Evolutionary conservation across 2,888 invertebrate species (phyloP), one percentile per base, ranked within the genome.

Genomic region (Baronia brevicornis): DNA sequence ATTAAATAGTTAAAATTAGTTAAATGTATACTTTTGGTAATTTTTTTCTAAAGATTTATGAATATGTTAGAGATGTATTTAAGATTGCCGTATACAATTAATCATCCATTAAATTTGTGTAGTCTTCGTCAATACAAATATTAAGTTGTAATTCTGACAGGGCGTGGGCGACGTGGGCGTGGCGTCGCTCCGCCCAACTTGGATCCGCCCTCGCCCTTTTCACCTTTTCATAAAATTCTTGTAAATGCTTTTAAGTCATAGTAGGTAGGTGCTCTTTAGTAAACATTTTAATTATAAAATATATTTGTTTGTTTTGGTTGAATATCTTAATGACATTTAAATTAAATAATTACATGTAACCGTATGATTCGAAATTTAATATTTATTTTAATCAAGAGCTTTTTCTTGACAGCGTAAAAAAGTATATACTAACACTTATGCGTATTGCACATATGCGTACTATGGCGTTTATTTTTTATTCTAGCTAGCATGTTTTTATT

Each of bases 151-250:
- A 64, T 70, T 66, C 59, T 60, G 68, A 58, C 56, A 72, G 74
- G 82, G 82, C 79, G 77, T 74, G 66, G 63, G 64, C 60, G 53
- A 53, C 41, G 67, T 68, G 66, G 82, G 82, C 80, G 82, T 77
- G 79, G 62, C 69, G 38, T 52, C 36, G 72, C 80, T 63, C 80
- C 84, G 80, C 82, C 82, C 79, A 78, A 54, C 60, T 46, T 46
- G 54, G 63, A 51, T 66, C 68, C 79, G 77, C 82, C 84, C 67
- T 72, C 75, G 79, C 79, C 82, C 79, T 80, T 79, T 64, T 71
- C 63, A 75, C 69, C 68, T 78, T 74, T 72, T 66, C 63, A 54
- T 65, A 58, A 69, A 69, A 71, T 67, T 67, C 65, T 65, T 30
- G 58, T 59, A 61, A 62, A 52, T 60, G 53, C 51, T 61, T 49